Evolutionary conservation across 2,888 invertebrate species (phyloP).

Genomic region (Tanypteryx hageni): DNA sequence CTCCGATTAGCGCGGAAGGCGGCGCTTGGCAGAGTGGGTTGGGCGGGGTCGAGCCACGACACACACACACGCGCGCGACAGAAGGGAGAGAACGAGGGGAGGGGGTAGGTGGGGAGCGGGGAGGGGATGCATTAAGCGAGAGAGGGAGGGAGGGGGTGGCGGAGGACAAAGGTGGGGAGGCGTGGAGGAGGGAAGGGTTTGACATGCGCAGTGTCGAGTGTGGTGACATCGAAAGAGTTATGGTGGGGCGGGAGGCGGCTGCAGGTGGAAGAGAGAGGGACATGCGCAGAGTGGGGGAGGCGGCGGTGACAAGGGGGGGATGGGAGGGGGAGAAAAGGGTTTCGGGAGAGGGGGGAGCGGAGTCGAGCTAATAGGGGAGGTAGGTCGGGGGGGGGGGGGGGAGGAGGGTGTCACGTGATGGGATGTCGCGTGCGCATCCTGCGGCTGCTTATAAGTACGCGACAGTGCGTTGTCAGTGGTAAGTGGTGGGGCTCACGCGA

Average conservation of each 20-base stretch:
- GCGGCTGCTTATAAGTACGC: background rate
- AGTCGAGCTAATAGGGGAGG: background rate
- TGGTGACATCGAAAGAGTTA: background rate
- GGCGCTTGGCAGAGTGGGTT: background rate
- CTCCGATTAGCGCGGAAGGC: background rate
- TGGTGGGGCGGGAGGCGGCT: background rate
- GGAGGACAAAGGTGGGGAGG: background rate
- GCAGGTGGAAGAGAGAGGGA: background rate
- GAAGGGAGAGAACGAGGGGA: too few species aligned
- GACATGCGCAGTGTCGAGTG: slow-evolving; percentile 22
- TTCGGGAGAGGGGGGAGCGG: background rate
- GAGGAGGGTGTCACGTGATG: slow-evolving; percentile 37
- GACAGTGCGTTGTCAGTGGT: too few species aligned
- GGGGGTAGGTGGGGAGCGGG: background rate
- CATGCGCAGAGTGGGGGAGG: background rate
- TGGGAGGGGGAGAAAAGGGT: background rate
- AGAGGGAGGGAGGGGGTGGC: background rate
- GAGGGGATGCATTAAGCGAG: background rate
- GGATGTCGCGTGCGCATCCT: slow-evolving; percentile 40
- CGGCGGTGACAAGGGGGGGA: background rate
- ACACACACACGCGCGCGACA: background rate
- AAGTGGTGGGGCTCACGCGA: background rate
- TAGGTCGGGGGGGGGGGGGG: background rate
- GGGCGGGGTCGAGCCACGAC: background rate
- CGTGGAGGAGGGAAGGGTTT: background rate